Evolutionary conservation across 2,797 vertebrate genomes (phyloP), one percentile per base, ranked within the genome.

Genomic region (Catharus ustulatus): DNA sequence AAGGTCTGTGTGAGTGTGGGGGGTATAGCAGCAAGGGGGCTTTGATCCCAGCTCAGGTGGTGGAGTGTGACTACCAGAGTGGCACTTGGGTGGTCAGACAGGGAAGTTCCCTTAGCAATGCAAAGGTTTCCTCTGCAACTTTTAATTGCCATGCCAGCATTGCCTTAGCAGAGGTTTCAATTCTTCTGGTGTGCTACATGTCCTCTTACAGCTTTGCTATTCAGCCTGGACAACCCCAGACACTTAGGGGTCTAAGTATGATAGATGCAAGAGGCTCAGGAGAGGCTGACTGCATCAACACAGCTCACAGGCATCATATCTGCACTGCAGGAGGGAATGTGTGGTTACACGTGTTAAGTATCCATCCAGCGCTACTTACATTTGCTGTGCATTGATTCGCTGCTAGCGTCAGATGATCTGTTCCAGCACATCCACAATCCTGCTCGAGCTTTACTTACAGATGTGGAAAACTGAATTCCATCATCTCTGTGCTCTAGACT

Each of bases 351-450:
- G 13, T 13, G 27, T 23, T 30, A 52, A 26, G 29, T 17, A 49
- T 5, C 40, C 51, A 29, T 18, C n/a, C 43, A 12, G 30, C 3
- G 21, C 36, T 32, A 54, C 62, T 78, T 27, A n/a, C 29, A 15
- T 57, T 49, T 17, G 36, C 5, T 38, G 40, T 10, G 32, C 36
- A 19, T 15, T 75, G 84, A 78, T 58, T 46, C 7, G 2, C 16
- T 27, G 42, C 43, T n/a, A 55, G 40, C 0, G 0, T 18, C 30
- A 55, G 12, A 43, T 0, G 0, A 27, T 3, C 72, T 46, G 34
- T 32, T 77, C 21, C 69, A 68, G 46, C 18, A 68, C 17, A 36
- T 10, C 11, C 54, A n/a, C 3, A 0, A 8, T 10, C 24, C 4
- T 4, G 9, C 55, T 48, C 55, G 59, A 42, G 36, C 36, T 82